Percentiles rank a stretch among this genome's conserved stretches.
Evolutionary conservation across 1,140 invertebrate species (phyloP).

Genomic region (Drosophila seguyi): DNA sequence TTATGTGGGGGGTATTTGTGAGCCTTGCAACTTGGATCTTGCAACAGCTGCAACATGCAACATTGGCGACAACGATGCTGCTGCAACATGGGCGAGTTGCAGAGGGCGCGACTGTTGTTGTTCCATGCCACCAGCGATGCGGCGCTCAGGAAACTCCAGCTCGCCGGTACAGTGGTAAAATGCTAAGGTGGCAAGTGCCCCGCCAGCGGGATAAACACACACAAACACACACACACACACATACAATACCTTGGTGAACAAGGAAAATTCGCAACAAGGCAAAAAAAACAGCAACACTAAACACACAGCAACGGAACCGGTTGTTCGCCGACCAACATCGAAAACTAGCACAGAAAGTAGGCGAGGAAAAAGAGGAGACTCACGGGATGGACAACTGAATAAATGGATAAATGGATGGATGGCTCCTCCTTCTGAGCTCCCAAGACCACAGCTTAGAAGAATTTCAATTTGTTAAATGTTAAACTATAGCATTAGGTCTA

Average conservation of each 20-base stretch:
- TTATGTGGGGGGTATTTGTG: background rate
- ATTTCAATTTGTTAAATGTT: background rate
- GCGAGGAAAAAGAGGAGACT: slow-evolving; percentile 59
- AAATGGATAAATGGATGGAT: background rate
- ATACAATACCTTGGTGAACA: slow-evolving; percentile 14
- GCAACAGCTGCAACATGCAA: slow-evolving; percentile 82
- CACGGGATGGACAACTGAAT: slow-evolving; percentile 10
- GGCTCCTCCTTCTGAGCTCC: slow-evolving; percentile 43
- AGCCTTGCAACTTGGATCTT: slow-evolving; percentile 24
- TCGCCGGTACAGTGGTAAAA: slow-evolving; percentile 33
- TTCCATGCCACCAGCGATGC: slow-evolving; percentile 82
- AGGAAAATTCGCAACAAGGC: slow-evolving; percentile 70
- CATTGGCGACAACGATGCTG: slow-evolving; percentile 73
- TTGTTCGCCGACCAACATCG: slow-evolving; percentile 50
- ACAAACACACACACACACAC: slow-evolving; percentile 9
- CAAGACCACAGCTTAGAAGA: background rate
- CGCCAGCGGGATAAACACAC: slow-evolving; percentile 54
- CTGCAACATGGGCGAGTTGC: slow-evolving; percentile 64
- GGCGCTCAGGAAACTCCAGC: slow-evolving; percentile 70
- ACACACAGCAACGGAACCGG: slow-evolving; percentile 60
- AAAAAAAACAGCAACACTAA: slow-evolving; percentile 24
- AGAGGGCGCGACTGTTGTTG: slow-evolving; percentile 85
- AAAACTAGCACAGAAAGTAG: slow-evolving; percentile 82
- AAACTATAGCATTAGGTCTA: too few species aligned
- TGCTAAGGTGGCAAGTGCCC: slow-evolving; percentile 55